Conservation (phyloP, 2,113 vertebrate species). For the Diadophis punctatus region DNA sequence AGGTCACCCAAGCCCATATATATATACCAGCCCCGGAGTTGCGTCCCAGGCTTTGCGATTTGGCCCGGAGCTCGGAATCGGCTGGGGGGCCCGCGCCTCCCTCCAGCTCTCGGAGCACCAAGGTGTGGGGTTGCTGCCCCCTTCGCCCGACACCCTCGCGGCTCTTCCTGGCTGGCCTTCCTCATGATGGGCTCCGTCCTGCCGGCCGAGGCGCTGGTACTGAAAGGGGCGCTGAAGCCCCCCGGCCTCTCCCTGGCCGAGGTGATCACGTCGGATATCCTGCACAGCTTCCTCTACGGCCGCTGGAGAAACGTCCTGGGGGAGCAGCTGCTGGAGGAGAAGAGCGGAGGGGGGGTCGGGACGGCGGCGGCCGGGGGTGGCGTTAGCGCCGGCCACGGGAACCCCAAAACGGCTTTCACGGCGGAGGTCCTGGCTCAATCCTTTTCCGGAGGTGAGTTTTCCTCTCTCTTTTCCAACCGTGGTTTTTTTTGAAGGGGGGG, state of each 20-base stretch:
- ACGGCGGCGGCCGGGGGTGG: not conserved
- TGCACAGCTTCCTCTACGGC: conserved; percentile 96
- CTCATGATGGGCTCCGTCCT: conserved; percentile 91
- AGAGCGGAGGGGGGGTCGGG: conserved; percentile 18
- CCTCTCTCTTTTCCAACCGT: not conserved
- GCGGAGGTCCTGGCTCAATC: conserved; percentile 95
- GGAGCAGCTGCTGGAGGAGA: conserved; percentile 88
- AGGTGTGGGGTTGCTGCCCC: not conserved
- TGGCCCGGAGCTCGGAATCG: not conserved
- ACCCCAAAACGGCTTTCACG: conserved; percentile 91
- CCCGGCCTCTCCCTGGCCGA: conserved; percentile 84
- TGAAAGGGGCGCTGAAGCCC: conserved; percentile 87
- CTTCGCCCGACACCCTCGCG: conserved; percentile 10
- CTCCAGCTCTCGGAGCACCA: conserved; percentile 4
- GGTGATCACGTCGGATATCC: conserved; percentile 94
- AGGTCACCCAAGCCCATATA: conserved; percentile 84
- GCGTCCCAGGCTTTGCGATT: conserved; percentile 40
- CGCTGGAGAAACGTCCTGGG: conserved; percentile 94
- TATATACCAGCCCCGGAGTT: conserved; percentile 74
- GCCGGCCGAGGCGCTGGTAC: conserved; percentile 84
- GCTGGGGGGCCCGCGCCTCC: not conserved
- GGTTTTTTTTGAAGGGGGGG: accelerated
- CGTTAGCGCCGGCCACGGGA: conserved; percentile 57
- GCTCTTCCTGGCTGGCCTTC: conserved; percentile 4
- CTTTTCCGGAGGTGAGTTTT: conserved; percentile 86